Base-by-base conservation (phyloP, 2,888 invertebrate genomes). In the Trachelus stipa region DNA sequence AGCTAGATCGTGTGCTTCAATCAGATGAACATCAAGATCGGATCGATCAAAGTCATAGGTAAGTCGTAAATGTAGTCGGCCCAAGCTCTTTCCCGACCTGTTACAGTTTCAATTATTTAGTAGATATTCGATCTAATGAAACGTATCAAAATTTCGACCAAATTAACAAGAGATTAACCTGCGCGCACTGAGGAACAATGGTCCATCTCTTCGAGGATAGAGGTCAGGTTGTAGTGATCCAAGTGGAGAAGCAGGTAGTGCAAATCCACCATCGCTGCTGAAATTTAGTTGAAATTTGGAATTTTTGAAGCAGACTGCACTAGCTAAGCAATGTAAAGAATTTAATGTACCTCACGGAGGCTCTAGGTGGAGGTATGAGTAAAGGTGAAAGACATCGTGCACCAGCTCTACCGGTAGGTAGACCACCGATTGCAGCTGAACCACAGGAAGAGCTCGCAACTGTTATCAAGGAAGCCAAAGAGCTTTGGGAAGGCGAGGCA, bases 1-100 rank as follows among this genome's bases (percentile, higher is more conserved):
- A 2, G 96, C 96, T 34, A 98, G 92, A 90, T 97, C 96, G 90
- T 97, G 96, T 23, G 96, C 96, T 95, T 98, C 97, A 91, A 98
- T 97, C 83, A 98, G 93, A 92, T 98, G 97, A n/a, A 97, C 96
- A 83, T 97, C 95, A 84, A 98, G 93, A 91, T 98, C 98, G 30
- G 97, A 97, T 82, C 96, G 94, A 90, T 97, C 96, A 88, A 97
- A 97, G 92, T 98, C 98, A 88, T 98, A 98, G 87, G 96, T 97
- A 78, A 98, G 93, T 77, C 97, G 93, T 85, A 97, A 93, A 89
- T 98, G 98, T 82, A 98, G 93, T 80, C 97, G 93, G 68, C 98
- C 98, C 73, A 97, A 93, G 68, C 94, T 94, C 6, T 95, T 95
- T 11, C 95, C 95, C 33, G 92, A 92, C 77, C 93, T 93, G n/a